Evolutionary conservation across 2,888 invertebrate species (phyloP).

Genomic region (Nycteola revayana): DNA sequence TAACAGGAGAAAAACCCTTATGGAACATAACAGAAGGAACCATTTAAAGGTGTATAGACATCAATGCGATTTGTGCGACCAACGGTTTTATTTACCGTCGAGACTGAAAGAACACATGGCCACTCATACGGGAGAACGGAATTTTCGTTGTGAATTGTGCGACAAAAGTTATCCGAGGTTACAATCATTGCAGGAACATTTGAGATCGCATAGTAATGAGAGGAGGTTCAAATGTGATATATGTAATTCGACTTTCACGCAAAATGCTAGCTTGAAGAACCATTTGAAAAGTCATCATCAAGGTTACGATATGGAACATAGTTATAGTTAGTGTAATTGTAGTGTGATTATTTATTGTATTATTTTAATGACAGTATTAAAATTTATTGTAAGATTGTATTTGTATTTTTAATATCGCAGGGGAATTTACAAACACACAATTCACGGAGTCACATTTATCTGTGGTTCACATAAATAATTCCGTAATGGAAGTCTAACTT

Average conservation of each 20-base stretch:
- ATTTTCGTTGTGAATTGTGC: slow-evolving; percentile 79
- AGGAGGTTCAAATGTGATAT: slow-evolving; percentile 77
- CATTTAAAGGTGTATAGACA: slow-evolving; percentile 66
- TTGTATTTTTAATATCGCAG: too few species aligned
- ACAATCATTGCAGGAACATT: slow-evolving; percentile 81
- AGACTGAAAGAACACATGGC: slow-evolving; percentile 73
- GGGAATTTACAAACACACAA: too few species aligned
- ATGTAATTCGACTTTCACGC: slow-evolving; percentile 79
- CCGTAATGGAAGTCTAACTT: too few species aligned
- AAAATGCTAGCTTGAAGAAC: slow-evolving; percentile 79
- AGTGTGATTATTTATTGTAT: slow-evolving; percentile 1
- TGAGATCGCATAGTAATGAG: slow-evolving; percentile 77
- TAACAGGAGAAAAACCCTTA: slow-evolving; percentile 60
- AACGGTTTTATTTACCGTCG: slow-evolving; percentile 68
- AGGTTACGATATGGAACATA: slow-evolving; percentile 46
- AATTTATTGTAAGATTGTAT: too few species aligned
- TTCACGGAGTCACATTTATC: too few species aligned
- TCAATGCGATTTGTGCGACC: slow-evolving; percentile 68
- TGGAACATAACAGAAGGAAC: slow-evolving; percentile 63
- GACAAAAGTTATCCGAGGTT: slow-evolving; percentile 82
- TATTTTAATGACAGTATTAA: too few species aligned
- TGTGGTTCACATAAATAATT: too few species aligned
- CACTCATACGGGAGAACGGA: slow-evolving; percentile 76
- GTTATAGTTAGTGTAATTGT: slow-evolving; percentile 39
- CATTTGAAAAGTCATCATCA: slow-evolving; percentile 82